Evolutionary conservation across 30 jellyfish, hydroid and myxozoan genomes (phyloP).

Genomic region (Pseudorhiza aurosa): DNA sequence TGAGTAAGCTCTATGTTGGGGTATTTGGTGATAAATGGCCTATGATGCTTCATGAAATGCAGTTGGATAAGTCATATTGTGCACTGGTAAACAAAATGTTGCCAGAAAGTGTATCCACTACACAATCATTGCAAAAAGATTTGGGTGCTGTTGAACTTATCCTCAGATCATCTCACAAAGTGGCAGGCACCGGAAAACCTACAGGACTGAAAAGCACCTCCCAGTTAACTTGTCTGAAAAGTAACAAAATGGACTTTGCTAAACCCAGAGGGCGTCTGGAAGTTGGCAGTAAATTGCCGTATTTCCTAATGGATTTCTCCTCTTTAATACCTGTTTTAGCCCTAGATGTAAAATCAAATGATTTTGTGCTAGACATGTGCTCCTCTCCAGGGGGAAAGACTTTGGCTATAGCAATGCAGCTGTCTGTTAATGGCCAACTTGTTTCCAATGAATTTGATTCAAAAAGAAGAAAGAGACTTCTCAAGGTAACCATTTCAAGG

Average conservation of each 20-base stretch:
- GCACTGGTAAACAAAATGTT: slow-evolving; percentile 12
- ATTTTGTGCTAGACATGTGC: slow-evolving; percentile 73
- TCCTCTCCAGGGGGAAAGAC: slow-evolving; percentile 88
- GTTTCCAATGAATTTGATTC: slow-evolving; percentile 50
- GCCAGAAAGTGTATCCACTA: not conserved
- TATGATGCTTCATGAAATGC: not conserved
- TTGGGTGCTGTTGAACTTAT: slow-evolving; percentile 3
- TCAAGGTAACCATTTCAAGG: slow-evolving; percentile 53
- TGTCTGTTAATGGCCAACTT: slow-evolving; percentile 56
- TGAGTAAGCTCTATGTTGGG: not conserved
- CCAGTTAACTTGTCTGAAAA: not conserved
- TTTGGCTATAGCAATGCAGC: slow-evolving; percentile 44
- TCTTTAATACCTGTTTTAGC: slow-evolving; percentile 77
- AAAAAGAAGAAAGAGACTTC: slow-evolving; percentile 46
- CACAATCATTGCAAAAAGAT: not conserved
- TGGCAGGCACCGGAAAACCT: not conserved
- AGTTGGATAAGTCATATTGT: slow-evolving; percentile 8
- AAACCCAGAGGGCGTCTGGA: not conserved
- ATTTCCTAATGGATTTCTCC: slow-evolving; percentile 68
- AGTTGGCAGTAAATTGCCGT: slow-evolving; percentile 17
- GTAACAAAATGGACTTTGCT: not conserved
- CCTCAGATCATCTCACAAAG: not conserved
- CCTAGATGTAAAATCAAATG: slow-evolving; percentile 39
- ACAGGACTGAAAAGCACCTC: not conserved
- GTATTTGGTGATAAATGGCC: slow-evolving; percentile 33